Evolutionary conservation across 2,888 invertebrate genomes (phyloP).

Genomic region (Meandrusa payeni): DNA sequence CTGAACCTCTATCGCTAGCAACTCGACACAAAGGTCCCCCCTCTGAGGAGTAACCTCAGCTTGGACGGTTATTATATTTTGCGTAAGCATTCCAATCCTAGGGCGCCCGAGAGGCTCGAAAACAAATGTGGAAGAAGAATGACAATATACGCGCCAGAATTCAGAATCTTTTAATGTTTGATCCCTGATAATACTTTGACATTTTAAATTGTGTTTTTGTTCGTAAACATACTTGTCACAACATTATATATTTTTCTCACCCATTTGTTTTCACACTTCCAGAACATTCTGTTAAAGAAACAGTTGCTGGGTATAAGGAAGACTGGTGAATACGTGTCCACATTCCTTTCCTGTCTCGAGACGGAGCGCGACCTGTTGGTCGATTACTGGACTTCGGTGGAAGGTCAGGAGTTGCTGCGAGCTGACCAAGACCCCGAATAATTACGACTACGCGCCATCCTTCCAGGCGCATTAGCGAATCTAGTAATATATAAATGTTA

Average conservation of each 20-base stretch:
- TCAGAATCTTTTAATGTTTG: too few species aligned
- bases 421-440: conserved; percentile 34
- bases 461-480: conserved; percentile 1
- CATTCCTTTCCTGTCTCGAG: conserved; percentile 83
- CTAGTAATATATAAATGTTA: conserved; percentile 5
- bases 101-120: too few species aligned
- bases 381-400: conserved; percentile 87
- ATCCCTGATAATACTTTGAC: too few species aligned
- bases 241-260: too few species aligned
- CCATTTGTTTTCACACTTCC: conserved; percentile 47
- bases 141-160: too few species aligned
- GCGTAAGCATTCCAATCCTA: too few species aligned
- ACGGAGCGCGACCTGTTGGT: conserved; percentile 85
- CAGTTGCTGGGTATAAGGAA: conserved; percentile 65
- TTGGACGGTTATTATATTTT: too few species aligned
- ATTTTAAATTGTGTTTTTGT: too few species aligned
- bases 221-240: background rate
- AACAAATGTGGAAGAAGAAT: too few species aligned
- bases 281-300: conserved; percentile 83
- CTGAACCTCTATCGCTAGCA: too few species aligned
- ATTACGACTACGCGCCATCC: background rate
- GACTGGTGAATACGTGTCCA: conserved; percentile 78
- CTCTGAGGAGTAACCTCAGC: too few species aligned
- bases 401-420: conserved; percentile 81
- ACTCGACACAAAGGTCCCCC: too few species aligned